phyloP scores from a whole-genome alignment of 2,888 invertebrate genomes.

The Rhynchonema sp. region DNA sequence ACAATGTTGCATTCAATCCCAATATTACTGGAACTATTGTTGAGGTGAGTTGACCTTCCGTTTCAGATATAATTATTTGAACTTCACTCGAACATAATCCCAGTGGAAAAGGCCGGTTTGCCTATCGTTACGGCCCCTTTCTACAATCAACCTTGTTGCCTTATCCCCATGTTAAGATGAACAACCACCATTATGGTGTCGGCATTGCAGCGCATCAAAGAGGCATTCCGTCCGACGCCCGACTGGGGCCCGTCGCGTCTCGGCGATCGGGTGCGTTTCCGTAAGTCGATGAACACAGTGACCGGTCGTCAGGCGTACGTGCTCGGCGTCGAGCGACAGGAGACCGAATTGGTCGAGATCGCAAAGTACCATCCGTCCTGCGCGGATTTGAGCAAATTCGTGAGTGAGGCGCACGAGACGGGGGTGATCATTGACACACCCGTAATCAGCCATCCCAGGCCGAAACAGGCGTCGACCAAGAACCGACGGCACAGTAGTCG shows the following conservation, averaged over 20 bases:
- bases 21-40: not conserved
- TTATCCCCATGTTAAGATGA: not conserved
- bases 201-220: slow-evolving; percentile 1
- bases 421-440: not conserved
- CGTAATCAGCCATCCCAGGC: not conserved
- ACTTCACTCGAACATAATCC: too few relatives aligned
- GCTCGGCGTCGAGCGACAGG: slow-evolving; percentile 1
- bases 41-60: not conserved
- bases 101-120: too few relatives aligned
- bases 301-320: not conserved
- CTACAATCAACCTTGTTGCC: too few relatives aligned
- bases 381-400: not conserved
- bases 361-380: not conserved
- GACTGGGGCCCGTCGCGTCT: slow-evolving; percentile 13
- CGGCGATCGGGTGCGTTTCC: not conserved
- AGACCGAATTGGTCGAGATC: not conserved
- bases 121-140: too few relatives aligned
- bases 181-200: not conserved
- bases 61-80: too few relatives aligned
- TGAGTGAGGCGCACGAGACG: not conserved
- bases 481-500: too few relatives aligned
- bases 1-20: slow-evolving; percentile 6
- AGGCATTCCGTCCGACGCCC: slow-evolving; percentile 10
- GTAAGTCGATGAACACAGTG: not conserved
- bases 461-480: too few relatives aligned